These are phyloP conservation scores for Caenorhabditis afra DNA, from an alignment of 2,888 invertebrate genomes.

Conservation along the genomic window DNA sequence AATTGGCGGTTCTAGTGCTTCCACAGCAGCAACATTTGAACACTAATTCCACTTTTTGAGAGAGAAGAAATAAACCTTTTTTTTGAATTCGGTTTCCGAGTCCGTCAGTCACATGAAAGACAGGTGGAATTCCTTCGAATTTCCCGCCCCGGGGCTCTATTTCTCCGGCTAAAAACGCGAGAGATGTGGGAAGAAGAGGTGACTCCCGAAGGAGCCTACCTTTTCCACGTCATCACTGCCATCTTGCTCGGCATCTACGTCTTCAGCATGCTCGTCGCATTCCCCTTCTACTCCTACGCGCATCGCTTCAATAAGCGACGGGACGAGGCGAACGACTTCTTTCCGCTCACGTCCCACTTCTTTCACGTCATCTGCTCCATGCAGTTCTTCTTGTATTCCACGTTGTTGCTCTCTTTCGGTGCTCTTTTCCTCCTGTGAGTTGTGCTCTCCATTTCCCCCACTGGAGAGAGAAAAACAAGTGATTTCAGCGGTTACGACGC, in stretches of 20 bases:
- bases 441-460: too few species aligned
- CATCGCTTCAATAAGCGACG: constrained; percentile 32
- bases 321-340: constrained; percentile 15
- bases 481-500: constrained; percentile 17
- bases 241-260: constrained; percentile 1
- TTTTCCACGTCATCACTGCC: neutral
- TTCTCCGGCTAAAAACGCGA: too few species aligned
- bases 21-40: too few species aligned
- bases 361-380: constrained; percentile 41
- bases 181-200: too few species aligned
- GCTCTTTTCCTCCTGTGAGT: constrained; percentile 27
- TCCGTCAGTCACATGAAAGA: too few species aligned
- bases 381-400: constrained; percentile 34
- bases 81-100: too few species aligned
- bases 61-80: too few species aligned
- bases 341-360: constrained; percentile 22
- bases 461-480: too few species aligned
- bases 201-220: too few species aligned
- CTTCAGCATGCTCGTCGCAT: constrained; percentile 19
- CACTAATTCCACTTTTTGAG: too few species aligned
- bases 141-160: too few species aligned
- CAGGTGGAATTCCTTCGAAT: too few species aligned
- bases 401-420: constrained; percentile 4
- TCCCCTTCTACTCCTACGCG: constrained; percentile 30
- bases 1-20: constrained; percentile 14